Conservation (phyloP, 2,888 invertebrate genomes). For the Pollenia labialis region DNA sequence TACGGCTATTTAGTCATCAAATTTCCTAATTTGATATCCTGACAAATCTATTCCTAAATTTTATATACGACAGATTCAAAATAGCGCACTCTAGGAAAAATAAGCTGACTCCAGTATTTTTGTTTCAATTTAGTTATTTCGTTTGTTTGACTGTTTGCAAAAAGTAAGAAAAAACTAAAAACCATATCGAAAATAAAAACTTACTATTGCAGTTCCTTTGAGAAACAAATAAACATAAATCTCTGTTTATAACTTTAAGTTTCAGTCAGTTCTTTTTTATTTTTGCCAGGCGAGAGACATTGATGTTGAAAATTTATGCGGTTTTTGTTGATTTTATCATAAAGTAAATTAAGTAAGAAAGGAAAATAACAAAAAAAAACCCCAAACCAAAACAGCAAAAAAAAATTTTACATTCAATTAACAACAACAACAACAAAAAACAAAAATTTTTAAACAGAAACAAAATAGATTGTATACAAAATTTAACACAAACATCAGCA, state of each 20-base stretch:
- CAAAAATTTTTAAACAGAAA: conserved; percentile 13
- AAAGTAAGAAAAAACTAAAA: conserved; percentile 19
- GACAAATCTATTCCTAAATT: not conserved
- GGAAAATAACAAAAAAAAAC: conserved; percentile 33
- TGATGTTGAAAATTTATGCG: conserved; percentile 70
- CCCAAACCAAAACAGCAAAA: conserved; percentile 42
- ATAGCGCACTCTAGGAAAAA: conserved; percentile 1
- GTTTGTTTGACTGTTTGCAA: conserved; percentile 25
- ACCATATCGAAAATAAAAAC: conserved; percentile 23
- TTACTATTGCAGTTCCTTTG: conserved; percentile 52
- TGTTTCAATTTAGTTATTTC: conserved; percentile 15
- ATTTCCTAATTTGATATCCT: not conserved
- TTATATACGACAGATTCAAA: not conserved
- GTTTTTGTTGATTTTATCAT: conserved; percentile 65
- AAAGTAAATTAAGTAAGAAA: conserved; percentile 63
- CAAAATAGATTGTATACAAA: conserved; percentile 45
- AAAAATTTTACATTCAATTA: conserved; percentile 47
- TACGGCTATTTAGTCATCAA: too few relatives aligned
- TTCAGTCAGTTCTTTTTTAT: not conserved
- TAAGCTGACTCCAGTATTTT: conserved; percentile 53
- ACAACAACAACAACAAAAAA: conserved; percentile 7
- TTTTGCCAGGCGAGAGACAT: conserved; percentile 49
- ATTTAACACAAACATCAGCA: conserved; percentile 57
- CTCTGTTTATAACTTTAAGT: not conserved
- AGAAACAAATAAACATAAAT: conserved; percentile 15